Evolutionary conservation across 2,113 vertebrate species (phyloP).

Genomic region (Misgurnus mizolepis): DNA sequence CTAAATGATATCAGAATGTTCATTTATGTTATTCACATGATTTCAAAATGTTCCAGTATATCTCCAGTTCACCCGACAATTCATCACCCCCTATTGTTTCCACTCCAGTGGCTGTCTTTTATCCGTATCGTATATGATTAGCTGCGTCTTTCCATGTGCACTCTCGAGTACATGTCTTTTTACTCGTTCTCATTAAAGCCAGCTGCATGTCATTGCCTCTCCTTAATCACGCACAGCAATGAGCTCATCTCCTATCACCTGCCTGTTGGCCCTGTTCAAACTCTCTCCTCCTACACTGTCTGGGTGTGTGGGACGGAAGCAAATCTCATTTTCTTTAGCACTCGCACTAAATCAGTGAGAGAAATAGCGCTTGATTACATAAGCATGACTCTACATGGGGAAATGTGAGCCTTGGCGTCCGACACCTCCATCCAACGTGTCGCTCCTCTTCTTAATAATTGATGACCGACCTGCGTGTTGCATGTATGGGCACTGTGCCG

Average conservation of each 20-base stretch:
- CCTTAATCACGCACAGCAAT: constrained; percentile 39
- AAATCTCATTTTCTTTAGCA: constrained; percentile 57
- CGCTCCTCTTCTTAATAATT: constrained; percentile 54
- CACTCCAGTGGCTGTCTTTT: constrained; percentile 47
- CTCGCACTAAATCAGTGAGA: constrained; percentile 52
- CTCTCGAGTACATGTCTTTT: constrained; percentile 40
- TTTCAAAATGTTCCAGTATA: background rate
- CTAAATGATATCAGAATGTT: too few relatives aligned
- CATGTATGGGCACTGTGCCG: constrained; percentile 19
- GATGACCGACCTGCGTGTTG: constrained; percentile 42
- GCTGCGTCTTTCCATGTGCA: constrained; percentile 45
- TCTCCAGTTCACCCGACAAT: constrained; percentile 7
- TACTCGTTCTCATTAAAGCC: constrained; percentile 46
- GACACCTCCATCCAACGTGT: constrained; percentile 39
- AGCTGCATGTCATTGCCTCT: constrained; percentile 37
- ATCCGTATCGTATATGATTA: constrained; percentile 54
- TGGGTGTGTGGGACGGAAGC: constrained; percentile 20
- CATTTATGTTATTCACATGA: too few relatives aligned
- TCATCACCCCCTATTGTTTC: constrained; percentile 29
- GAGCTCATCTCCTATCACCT: constrained; percentile 44
- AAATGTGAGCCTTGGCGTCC: constrained; percentile 52
- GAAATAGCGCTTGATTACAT: constrained; percentile 52
- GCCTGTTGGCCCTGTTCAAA: constrained; percentile 21
- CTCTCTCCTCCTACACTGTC: constrained; percentile 44
- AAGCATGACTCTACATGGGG: constrained; percentile 51